Evolutionary conservation across 2,113 vertebrate species (phyloP), one percentile per base, ranked within the genome.

Genomic region (Gobius niger): DNA sequence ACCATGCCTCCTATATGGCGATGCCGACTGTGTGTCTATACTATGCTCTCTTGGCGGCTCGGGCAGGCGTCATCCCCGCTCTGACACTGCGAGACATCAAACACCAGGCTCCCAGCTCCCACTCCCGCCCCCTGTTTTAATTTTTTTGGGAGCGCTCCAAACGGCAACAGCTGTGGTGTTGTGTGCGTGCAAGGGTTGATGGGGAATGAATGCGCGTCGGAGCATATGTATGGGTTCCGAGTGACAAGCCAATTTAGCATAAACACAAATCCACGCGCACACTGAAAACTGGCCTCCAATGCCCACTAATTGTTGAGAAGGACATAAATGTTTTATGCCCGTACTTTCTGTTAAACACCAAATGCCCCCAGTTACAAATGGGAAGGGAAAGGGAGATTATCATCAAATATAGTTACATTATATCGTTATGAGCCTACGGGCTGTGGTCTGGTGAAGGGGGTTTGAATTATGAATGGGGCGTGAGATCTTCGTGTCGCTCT

Each of bases 381-480:
- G 75, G 86, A 90, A 83, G 87, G 85, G 75, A 90, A 89, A 87
- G 82, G 84, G 83, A 87, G 85, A 91, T 90, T 85, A 88, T 89
- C 84, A 86, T 90, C 88, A 91, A 81, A 89, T 89, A 88, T 89
- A 87, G 74, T 84, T 87, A 73, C 82, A 88, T 88, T 85, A 86
- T 88, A 87, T 85, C 82, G 87, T 89, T 85, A 90, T 89, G 86
- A 90, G 83, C 76, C 85, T 89, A 83, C 84, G 81, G 90, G 82
- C 91, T 85, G 84, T 87, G 88, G 85, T 87, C 87, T 88, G 78
- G 82, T 87, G 88, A 83, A 87, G 84, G 70, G 80, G 80, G 82
- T 69, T 86, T 92, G 87, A 92, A 92, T 91, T 92, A 93, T 91
- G 88, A 91, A 92, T 91, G 85, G 86, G 89, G 86, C 80, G 82